Percentiles rank a stretch among this genome's conserved stretches.
phyloP scores from a whole-genome alignment of 1,140 invertebrate species.

The Tribolium castaneum region DNA sequence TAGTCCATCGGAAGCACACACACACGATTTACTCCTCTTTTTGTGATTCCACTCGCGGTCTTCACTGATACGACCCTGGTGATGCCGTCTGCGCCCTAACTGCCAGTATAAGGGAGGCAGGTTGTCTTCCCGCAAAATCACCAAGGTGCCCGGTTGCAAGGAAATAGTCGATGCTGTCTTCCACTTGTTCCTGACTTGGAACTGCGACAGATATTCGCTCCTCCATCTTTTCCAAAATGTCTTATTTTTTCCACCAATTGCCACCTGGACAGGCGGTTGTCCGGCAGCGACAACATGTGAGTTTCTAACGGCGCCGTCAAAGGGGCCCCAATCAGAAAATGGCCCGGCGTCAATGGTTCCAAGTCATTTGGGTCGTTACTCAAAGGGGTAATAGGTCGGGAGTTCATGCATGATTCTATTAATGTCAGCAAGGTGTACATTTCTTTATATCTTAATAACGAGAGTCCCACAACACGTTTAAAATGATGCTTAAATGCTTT shows the following conservation, averaged over 20 bases:
- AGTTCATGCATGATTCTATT: constrained; percentile 61
- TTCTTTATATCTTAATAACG: constrained; percentile 44
- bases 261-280: constrained; percentile 47
- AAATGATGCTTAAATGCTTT: constrained; percentile 43
- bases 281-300: constrained; percentile 36
- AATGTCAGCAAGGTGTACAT: constrained; percentile 24
- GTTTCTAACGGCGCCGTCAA: constrained; percentile 56
- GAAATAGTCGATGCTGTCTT: constrained; percentile 4
- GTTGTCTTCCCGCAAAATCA: constrained; percentile 56
- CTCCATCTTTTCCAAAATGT: constrained; percentile 61
- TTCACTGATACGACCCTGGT: constrained; percentile 58
- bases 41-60: constrained; percentile 44
- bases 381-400: constrained; percentile 55
- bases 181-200: constrained; percentile 59
- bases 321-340: constrained; percentile 51
- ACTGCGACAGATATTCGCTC: constrained; percentile 57
- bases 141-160: constrained; percentile 54
- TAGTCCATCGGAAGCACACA: constrained; percentile 43
- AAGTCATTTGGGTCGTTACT: constrained; percentile 47
- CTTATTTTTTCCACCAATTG: constrained; percentile 53
- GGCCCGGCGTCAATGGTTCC: constrained; percentile 54
- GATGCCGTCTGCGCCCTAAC: constrained; percentile 58
- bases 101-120: constrained; percentile 52
- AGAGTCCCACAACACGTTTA: constrained; percentile 28
- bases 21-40: constrained; percentile 42